Conservation (phyloP, 2,797 vertebrate species). For the Karalla daura region DNA sequence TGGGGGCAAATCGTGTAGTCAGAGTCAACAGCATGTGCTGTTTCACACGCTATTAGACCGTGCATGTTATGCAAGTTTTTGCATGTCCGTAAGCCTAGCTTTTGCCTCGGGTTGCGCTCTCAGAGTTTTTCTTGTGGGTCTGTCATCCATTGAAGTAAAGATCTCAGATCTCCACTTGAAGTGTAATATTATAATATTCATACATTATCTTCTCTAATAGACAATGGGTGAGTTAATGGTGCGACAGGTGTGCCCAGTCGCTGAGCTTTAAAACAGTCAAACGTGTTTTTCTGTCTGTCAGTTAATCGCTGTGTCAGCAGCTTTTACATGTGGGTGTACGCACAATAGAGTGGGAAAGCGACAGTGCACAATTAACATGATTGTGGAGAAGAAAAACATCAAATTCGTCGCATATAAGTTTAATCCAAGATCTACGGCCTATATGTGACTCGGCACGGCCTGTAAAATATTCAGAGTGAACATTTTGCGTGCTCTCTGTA, state of each 20-base stretch:
- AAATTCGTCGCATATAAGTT: background rate
- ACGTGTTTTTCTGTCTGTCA: conserved; percentile 21
- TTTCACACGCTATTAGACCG: conserved; percentile 34
- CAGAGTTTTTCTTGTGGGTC: too few species aligned
- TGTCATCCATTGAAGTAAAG: too few species aligned
- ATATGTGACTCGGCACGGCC: conserved; percentile 2
- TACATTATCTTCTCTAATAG: too few species aligned
- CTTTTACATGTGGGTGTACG: background rate
- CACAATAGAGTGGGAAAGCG: background rate
- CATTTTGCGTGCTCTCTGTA: conserved; percentile 11
- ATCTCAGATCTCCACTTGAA: too few species aligned
- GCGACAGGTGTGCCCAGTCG: too few species aligned
- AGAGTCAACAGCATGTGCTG: conserved; percentile 30
- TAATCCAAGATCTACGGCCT: conserved; percentile 17
- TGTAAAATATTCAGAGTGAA: conserved; percentile 13
- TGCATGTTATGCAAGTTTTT: background rate
- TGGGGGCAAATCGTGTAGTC: conserved; percentile 47
- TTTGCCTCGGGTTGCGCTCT: too few species aligned
- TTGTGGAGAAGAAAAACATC: background rate
- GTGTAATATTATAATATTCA: too few species aligned
- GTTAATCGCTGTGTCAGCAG: conserved; percentile 17
- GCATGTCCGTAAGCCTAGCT: too few species aligned
- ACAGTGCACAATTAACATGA: background rate
- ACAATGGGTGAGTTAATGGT: too few species aligned
- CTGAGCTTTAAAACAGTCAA: too few species aligned